These are phyloP conservation scores for Catostylus mosaicus DNA, from an alignment of 30 jellyfish, hydroid and myxozoan species.

Conservation along the genomic window DNA sequence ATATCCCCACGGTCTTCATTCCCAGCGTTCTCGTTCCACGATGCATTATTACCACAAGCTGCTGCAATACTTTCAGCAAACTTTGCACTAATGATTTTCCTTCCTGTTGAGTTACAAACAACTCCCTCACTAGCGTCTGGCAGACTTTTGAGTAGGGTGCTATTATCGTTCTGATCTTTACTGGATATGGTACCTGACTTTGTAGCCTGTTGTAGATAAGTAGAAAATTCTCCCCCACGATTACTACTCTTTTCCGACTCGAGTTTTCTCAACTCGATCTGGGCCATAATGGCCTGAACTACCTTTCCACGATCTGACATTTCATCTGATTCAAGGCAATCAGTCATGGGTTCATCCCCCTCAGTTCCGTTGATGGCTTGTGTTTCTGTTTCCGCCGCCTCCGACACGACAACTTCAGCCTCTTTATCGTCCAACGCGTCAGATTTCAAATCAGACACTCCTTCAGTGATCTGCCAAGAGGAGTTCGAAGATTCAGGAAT, in stretches of 20 bases:
- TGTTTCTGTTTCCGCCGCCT: no score
- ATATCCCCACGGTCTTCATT: neutral
- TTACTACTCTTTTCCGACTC: no score
- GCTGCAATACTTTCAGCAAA: conserved; percentile 79
- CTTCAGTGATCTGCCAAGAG: neutral
- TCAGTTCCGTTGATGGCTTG: neutral
- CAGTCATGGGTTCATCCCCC: neutral
- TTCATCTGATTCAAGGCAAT: neutral
- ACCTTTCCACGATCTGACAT: neutral
- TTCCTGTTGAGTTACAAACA: neutral
- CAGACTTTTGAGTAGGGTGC: no score
- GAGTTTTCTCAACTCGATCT: neutral
- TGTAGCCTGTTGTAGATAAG: no score
- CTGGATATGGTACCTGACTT: no score
- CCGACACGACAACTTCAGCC: neutral
- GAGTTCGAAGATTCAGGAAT: no score
- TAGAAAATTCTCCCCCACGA: no score
- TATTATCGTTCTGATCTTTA: no score
- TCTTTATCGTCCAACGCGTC: neutral
- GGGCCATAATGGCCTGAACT: neutral
- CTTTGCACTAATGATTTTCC: conserved; percentile 49
- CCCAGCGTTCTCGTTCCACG: conserved; percentile 29
- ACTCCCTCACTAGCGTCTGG: neutral
- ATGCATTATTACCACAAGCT: conserved; percentile 67
- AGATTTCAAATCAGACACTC: neutral